Evolutionary conservation across 1,140 invertebrate genomes (phyloP).

Genomic region (Drosophila grimshawi): DNA sequence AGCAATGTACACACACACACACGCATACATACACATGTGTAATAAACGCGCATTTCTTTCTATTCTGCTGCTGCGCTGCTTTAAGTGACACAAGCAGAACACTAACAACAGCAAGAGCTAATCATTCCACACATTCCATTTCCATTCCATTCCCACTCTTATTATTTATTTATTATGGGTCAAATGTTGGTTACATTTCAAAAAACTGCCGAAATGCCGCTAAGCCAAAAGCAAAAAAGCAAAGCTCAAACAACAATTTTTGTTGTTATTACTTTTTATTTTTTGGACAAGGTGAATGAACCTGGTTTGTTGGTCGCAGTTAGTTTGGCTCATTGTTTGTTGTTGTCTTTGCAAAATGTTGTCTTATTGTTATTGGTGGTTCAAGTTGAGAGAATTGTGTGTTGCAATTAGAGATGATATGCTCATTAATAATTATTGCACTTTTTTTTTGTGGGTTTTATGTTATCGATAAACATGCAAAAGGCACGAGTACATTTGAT

Average conservation of each 20-base stretch:
- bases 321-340: constrained; percentile 32
- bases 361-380: constrained; percentile 24
- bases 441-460: not conserved
- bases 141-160: constrained; percentile 31
- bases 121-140: constrained; percentile 13
- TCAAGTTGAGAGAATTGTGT: constrained; percentile 7
- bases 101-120: not conserved
- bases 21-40: constrained; percentile 19
- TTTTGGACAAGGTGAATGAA: constrained; percentile 52
- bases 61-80: constrained; percentile 19
- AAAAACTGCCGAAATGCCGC: constrained; percentile 38
- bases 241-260: constrained; percentile 46
- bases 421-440: not conserved
- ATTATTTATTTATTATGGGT: constrained; percentile 59
- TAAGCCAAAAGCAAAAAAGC: constrained; percentile 41
- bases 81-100: constrained; percentile 25
- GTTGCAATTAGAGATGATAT: constrained; percentile 3
- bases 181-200: constrained; percentile 65
- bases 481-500: constrained; percentile 18
- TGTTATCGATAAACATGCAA: constrained; percentile 33
- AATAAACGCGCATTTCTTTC: constrained; percentile 38
- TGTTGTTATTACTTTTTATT: constrained; percentile 9
- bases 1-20: constrained; percentile 31
- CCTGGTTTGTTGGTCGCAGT: constrained; percentile 30
- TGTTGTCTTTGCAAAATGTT: constrained; percentile 53